phyloP scores from a whole-genome alignment of 2,888 invertebrate species.

The Macaria notata region DNA sequence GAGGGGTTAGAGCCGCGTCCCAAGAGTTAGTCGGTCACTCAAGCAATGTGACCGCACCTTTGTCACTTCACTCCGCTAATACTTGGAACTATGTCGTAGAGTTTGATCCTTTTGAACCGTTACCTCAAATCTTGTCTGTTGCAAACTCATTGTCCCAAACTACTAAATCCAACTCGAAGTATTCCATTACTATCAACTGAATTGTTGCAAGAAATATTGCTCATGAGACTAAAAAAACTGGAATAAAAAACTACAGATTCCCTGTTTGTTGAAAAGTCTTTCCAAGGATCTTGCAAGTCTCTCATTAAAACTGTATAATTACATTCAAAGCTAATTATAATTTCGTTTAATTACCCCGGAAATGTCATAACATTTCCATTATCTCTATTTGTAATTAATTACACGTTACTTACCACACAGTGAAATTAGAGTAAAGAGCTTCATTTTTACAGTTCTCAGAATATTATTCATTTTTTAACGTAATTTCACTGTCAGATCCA shows the following conservation, averaged over 20 bases:
- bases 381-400: not conserved
- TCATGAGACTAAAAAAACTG: too few species aligned
- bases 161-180: not conserved
- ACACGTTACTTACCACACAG: constrained; percentile 64
- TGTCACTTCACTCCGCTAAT: constrained; percentile 22
- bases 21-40: constrained; percentile 11
- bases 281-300: too few species aligned
- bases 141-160: constrained; percentile 1
- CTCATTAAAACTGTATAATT: too few species aligned
- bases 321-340: too few species aligned
- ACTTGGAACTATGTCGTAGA: constrained; percentile 21
- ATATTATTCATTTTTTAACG: constrained; percentile 46
- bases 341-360: not conserved
- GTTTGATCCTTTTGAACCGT: constrained; percentile 12
- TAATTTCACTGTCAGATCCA: constrained; percentile 24
- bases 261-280: too few species aligned
- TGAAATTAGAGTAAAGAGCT: constrained; percentile 62
- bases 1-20: not conserved
- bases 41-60: constrained; percentile 19
- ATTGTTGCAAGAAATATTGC: not conserved
- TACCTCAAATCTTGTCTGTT: constrained; percentile 11
- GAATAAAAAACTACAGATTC: too few species aligned
- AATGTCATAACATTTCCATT: not conserved
- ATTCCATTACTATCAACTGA: not conserved
- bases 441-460: constrained; percentile 59